Evolutionary conservation across 1,140 invertebrate species (phyloP), one percentile per base, ranked within the genome.

Genomic region (Zeugodacus cucurbitae): DNA sequence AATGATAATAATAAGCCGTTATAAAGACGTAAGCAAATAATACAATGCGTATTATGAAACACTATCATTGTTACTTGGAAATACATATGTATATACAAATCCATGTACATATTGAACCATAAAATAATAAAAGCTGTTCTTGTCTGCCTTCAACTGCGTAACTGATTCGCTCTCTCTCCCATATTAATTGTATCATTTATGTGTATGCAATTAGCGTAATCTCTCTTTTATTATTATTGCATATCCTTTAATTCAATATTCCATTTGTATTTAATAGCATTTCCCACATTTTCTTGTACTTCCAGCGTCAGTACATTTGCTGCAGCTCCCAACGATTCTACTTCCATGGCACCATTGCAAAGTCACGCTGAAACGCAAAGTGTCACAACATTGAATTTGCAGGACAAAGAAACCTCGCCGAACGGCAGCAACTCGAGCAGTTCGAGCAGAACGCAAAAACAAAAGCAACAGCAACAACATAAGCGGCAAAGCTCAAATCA

Each of bases 301-400:
- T 82, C 11, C 87, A 88, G 87, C 87, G 87, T 88, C 78, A 88
- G 88, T 86, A 86, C 88, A 70, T 85, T 86, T 86, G 88, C 88
- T 86, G 59, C 82, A 85, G 48, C 85, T 54, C 88, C 88, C 57
- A 88, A 62, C 82, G 88, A 88, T 54, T 86, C 87, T 87, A 48
- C 70, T 78, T 85, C 82, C 88, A 88, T 88, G 88, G 88, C 88
- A 85, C 78, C 88, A 54, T 88, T 88, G 88, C 88, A 88, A 88
- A 88, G 78, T 37, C 82, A 88, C 88, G 62, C 88, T 88, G 88
- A 86, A 88, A 64, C 74, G 62, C 78, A 86, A 37, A 88, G 88
- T 88, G 82, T 88, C 85, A 82, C 82, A 64, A 86, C 44, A 41
- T 86, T 88, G 86, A 88, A 88, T 86, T 85, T 48, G 11, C 59